Evolutionary conservation across 1,140 invertebrate species (phyloP), one percentile per base, ranked within the genome.

Genomic region (Drosophila ficusphila): DNA sequence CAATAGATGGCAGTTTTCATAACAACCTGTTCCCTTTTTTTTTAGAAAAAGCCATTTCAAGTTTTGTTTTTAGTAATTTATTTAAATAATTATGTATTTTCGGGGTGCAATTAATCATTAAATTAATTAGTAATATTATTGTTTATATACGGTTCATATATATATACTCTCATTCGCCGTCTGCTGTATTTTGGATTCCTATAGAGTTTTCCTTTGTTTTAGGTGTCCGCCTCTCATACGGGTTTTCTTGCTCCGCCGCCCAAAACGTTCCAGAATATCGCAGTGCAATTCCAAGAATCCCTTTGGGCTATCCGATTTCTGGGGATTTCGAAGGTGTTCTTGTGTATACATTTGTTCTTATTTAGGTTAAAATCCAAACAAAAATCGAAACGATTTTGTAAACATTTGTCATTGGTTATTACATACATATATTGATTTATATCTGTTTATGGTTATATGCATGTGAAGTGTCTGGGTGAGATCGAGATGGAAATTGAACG

Each of bases 61-160:
- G 25, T 25, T 74, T 89, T 79, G 44, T 77, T 69, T 83, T 90
- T 86, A 81, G 86, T 90, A 69, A 73, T 79, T 79, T 90, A 90
- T 90, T 90, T 90, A 90, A 90, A 90, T 90, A 90, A 88, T 90
- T 82, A 90, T 90, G 82, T 86, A 88, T 86, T 82, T 90, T 86
- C 73, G 71, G 74, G 86, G 86, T 90, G 86, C 86, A 90, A 86
- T 90, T 90, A 90, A 86, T 90, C 81, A 79, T 82, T 90, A 90
- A 90, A 86, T 90, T 90, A 90, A 90, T 90, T 86, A 86, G 81
- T 86, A 86, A 88, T 86, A 83, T 89, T 89, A 89, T 89, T 89
- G 81, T 89, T 89, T 89, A 86, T 85, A 90, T 89, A 89, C 83
- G 77, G 69, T 89, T 77, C 57, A 81, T 89, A 83, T 73, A 79